A percentile compares a stretch with the other conserved stretches of the same genome.
phyloP scores from a whole-genome alignment of 2,113 vertebrate species.

The Dromiciops gliroides region DNA sequence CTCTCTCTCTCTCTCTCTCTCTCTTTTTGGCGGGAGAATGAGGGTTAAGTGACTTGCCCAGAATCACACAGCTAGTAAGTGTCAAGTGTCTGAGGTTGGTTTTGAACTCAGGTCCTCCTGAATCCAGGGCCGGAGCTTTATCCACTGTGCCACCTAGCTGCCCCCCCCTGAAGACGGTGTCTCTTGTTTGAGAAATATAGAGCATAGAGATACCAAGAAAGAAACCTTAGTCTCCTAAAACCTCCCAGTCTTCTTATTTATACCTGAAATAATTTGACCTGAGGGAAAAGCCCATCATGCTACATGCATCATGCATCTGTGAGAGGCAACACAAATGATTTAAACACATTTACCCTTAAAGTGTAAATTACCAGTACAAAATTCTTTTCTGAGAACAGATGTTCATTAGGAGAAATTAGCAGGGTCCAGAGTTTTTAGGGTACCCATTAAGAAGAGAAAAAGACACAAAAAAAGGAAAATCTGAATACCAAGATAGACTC shows the following conservation, averaged over 20 bases:
- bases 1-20: too few species aligned
- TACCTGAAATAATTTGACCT: neutral
- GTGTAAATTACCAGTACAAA: neutral
- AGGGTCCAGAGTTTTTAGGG: neutral
- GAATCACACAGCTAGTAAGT: too few species aligned
- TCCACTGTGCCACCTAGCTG: too few species aligned
- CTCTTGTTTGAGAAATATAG: neutral
- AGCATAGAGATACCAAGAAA: neutral
- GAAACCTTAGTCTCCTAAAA: neutral
- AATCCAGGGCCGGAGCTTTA: too few species aligned
- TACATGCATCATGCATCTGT: too few species aligned
- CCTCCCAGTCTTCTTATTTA: neutral
- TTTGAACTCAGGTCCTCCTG: too few species aligned
- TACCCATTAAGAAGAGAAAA: neutral
- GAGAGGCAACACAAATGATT: neutral
- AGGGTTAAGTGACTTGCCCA: too few species aligned
- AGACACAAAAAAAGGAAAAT: neutral
- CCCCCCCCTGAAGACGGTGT: neutral
- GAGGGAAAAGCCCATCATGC: neutral
- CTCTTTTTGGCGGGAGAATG: too few species aligned
- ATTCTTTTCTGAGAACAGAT: neutral
- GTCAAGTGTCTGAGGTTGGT: too few species aligned
- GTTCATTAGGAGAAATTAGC: neutral
- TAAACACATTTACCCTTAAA: neutral
- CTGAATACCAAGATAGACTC: neutral